phyloP scores from a whole-genome alignment of 2,797 vertebrate species.

The Hafferia zeledoni region DNA sequence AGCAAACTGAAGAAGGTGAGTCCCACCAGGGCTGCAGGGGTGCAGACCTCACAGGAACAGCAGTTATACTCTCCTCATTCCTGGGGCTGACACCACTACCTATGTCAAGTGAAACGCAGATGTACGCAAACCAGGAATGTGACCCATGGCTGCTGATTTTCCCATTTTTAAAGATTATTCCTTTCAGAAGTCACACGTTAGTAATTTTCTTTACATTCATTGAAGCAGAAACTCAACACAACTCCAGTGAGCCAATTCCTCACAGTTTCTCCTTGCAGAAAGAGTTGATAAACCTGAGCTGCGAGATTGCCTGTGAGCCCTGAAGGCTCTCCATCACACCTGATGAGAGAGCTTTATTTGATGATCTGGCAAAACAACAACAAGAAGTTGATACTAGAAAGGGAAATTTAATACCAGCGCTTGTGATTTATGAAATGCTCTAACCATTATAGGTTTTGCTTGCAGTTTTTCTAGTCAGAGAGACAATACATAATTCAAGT shows the following conservation, averaged over 20 bases:
- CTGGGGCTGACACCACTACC: background rate
- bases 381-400: constrained; percentile 43
- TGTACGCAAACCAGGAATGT: fast-evolving
- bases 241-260: background rate
- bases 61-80: background rate
- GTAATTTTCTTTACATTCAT: constrained; percentile 23
- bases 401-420: constrained; percentile 1
- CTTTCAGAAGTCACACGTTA: constrained; percentile 36
- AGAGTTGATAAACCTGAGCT: constrained; percentile 52
- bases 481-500: constrained; percentile 51
- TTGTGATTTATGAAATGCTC: constrained; percentile 15
- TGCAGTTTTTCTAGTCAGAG: background rate
- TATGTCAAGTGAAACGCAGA: background rate
- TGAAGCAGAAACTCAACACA: constrained; percentile 46
- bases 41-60: background rate
- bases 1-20: background rate
- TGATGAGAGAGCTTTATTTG: constrained; percentile 25
- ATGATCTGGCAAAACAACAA: constrained; percentile 47
- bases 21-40: background rate
- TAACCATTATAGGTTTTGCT: background rate
- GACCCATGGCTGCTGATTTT: background rate
- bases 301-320: background rate
- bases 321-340: constrained; percentile 31
- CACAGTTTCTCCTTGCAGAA: constrained; percentile 36
- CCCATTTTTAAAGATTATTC: background rate